These are phyloP conservation scores for Zophobas atratus DNA, from an alignment of 1,140 invertebrate genomes.

Conservation along the genomic window DNA sequence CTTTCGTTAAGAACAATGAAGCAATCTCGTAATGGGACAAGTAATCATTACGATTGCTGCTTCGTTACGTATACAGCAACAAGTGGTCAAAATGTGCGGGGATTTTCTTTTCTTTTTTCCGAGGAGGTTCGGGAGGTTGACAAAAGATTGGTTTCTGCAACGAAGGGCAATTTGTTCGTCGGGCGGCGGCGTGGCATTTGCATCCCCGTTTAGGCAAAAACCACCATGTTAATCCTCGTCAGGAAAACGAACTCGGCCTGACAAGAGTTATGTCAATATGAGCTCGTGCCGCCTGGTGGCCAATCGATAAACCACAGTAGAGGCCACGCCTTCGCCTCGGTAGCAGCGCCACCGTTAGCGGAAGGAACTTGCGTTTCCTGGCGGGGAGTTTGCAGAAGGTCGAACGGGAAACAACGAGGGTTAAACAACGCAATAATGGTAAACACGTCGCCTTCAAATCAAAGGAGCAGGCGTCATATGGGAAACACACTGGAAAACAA, in stretches of 20 bases:
- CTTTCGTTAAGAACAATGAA: not conserved
- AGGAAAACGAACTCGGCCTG: constrained; percentile 35
- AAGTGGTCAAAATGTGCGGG: constrained; percentile 8
- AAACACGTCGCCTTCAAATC: too few relatives aligned
- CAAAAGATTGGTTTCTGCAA: not conserved
- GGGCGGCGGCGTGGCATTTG: not conserved
- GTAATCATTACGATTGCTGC: constrained; percentile 29
- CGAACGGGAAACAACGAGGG: not conserved
- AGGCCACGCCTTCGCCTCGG: constrained; percentile 12
- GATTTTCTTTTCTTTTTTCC: not conserved
- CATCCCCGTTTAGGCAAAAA: constrained; percentile 10
- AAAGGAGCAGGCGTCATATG: too few relatives aligned
- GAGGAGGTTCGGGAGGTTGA: not conserved
- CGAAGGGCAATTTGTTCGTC: constrained; percentile 7
- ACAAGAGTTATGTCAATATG: constrained; percentile 39
- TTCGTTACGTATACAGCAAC: constrained; percentile 23
- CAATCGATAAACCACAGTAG: constrained; percentile 33
- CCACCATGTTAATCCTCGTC: constrained; percentile 42
- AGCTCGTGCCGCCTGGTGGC: constrained; percentile 37
- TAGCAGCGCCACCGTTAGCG: not conserved
- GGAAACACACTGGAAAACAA: too few relatives aligned
- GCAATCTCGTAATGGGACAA: constrained; percentile 35
- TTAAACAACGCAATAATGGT: too few relatives aligned
- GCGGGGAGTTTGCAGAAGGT: not conserved
- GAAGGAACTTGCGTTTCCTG: too few relatives aligned